Base-by-base conservation (phyloP, 1,140 invertebrate species). In the Atta colombica region DNA sequence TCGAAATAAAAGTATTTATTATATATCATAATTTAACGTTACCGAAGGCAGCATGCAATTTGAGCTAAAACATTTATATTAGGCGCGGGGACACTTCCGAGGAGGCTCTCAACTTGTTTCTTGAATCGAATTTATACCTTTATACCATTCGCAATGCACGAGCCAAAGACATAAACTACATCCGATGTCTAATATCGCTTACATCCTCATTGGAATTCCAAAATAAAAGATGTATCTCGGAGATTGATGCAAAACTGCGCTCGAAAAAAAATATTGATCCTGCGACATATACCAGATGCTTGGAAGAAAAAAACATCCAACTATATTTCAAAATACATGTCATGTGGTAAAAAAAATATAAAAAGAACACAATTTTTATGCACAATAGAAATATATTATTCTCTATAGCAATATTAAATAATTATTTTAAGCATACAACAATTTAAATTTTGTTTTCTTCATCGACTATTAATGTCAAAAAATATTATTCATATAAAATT, bases 51-150 rank as follows among this genome's bases (percentile, higher is more conserved):
- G 25, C 65, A 39, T 4, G 72, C 28, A 65, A 85, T 53, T 25
- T 77, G 28, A 85, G 28, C 16, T n/a, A 45, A 28, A 77, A 77
- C n/a, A 65, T 77, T 65, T 35, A 35, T 35, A 35, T 35, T 53
- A 31, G 28, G 6, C 61, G 63, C 5, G 8, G 7, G 4, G 7
- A 51, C 31, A 35, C 8, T 45, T 7, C 8, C 39, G 39, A 45
- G 39, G 39, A 45, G 63, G 3, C 39, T 84, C 18, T 49, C 49
- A 49, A 74, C 45, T 85, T 63, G 74, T 77, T 85, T 66, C 72
- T 66, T 28, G 58, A 85, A 85, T 85, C 16, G 7, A 85, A 85
- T 85, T 85, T 85, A 85, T 77, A 49, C n/a, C 45, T 28, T 45
- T 65, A 75, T 45, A 53, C 25, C 39, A 49, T 72, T 63, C 82